phyloP scores from a whole-genome alignment of 2,797 vertebrate genomes.

The Morelia viridis region DNA sequence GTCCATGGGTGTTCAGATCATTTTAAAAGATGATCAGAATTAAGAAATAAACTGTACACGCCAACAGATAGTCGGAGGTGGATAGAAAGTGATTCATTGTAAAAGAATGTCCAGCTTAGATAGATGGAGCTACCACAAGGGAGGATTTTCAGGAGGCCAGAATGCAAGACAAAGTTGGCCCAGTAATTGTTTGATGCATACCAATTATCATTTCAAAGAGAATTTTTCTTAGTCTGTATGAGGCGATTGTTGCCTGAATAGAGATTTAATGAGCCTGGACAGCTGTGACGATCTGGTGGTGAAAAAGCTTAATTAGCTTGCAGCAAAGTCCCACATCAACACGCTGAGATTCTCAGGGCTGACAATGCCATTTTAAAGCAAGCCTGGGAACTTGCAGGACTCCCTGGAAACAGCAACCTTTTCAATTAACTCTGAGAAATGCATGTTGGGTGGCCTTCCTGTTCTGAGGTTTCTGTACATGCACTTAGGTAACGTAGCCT shows the following conservation, averaged over 20 bases:
- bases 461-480: background rate
- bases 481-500: background rate
- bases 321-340: conserved; percentile 29
- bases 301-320: conserved; percentile 66
- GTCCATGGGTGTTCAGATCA: background rate
- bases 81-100: conserved; percentile 16
- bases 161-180: conserved; percentile 11
- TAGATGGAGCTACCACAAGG: conserved; percentile 3
- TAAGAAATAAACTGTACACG: background rate
- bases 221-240: conserved; percentile 44
- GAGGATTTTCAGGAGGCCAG: conserved; percentile 38
- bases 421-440: conserved; percentile 44
- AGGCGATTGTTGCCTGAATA: conserved; percentile 51
- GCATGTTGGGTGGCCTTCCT: conserved; percentile 48
- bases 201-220: conserved; percentile 65
- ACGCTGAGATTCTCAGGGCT: conserved; percentile 59
- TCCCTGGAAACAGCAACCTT: conserved; percentile 39
- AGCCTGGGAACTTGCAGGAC: conserved; percentile 32
- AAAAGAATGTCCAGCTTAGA: background rate
- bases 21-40: background rate
- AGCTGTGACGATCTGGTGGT: conserved; percentile 60
- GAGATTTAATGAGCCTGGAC: conserved; percentile 61
- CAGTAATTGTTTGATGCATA: conserved; percentile 50
- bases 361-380: conserved; percentile 50
- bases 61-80: background rate